Evolutionary conservation across 1,140 invertebrate species (phyloP).

Genomic region (Drosophila ogumai): DNA sequence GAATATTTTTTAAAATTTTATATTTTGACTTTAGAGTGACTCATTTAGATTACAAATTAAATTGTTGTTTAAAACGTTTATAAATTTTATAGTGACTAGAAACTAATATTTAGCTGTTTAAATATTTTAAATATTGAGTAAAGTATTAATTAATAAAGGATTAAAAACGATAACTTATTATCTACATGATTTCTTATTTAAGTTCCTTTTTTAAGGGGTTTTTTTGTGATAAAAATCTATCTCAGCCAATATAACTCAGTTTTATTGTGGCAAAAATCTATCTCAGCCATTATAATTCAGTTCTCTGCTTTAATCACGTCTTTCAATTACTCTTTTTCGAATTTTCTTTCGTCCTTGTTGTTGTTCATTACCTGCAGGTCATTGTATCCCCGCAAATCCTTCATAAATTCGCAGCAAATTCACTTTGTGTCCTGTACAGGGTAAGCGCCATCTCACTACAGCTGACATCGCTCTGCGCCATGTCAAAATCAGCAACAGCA

Average conservation of each 20-base stretch:
- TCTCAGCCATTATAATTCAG: too few species aligned
- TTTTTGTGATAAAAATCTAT: not conserved
- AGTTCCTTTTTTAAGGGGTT: not conserved
- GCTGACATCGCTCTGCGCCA: constrained; percentile 38
- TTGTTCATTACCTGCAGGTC: constrained; percentile 21
- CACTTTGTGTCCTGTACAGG: constrained; percentile 63
- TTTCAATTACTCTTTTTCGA: not conserved
- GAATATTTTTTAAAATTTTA: too few species aligned
- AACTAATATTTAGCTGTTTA: not conserved
- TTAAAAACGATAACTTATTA: not conserved
- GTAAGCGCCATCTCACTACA: constrained; percentile 35
- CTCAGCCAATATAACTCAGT: too few species aligned
- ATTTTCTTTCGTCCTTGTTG: not conserved
- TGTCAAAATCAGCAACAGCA: constrained; percentile 57
- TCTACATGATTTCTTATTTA: not conserved
- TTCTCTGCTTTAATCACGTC: not conserved
- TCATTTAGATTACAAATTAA: not conserved
- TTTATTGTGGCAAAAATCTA: not conserved
- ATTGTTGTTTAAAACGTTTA: too few species aligned
- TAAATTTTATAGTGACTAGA: not conserved
- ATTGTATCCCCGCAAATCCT: constrained; percentile 44
- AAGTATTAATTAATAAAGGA: not conserved
- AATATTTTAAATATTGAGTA: not conserved
- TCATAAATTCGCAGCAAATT: constrained; percentile 69
- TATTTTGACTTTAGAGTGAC: not conserved